Conservation (phyloP, 2,113 vertebrate species). For the Protobothrops flavoviridis region DNA sequence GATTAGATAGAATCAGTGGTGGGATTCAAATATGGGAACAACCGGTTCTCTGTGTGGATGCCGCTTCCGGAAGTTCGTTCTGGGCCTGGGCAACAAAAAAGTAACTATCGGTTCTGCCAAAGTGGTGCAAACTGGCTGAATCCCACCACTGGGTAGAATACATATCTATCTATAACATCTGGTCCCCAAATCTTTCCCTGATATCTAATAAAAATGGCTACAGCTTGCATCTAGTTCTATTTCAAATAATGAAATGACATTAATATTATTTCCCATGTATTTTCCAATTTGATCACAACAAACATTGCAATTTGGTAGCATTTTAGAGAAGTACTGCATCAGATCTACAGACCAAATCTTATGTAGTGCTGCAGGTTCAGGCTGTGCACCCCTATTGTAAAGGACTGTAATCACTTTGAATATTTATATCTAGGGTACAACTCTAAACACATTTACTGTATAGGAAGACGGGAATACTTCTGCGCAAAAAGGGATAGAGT, state of each 20-base stretch:
- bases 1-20: background rate
- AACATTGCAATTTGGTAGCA: background rate
- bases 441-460: background rate
- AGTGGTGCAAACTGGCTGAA: too few relatives aligned
- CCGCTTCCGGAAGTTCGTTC: too few relatives aligned
- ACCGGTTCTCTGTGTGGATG: too few relatives aligned
- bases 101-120: too few relatives aligned
- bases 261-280: background rate
- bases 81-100: too few relatives aligned
- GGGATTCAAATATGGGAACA: too few relatives aligned
- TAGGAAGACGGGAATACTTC: background rate
- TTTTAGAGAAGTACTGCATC: background rate
- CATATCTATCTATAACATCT: background rate
- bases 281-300: background rate
- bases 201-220: background rate
- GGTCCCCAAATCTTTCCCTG: background rate
- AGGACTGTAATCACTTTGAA: background rate
- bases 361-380: background rate
- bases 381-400: background rate
- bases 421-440: background rate
- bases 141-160: too few relatives aligned
- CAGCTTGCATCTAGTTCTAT: background rate
- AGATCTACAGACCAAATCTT: too few relatives aligned
- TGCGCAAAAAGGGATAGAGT: background rate
- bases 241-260: background rate